A percentile compares a stretch with the other conserved stretches of the same genome.
phyloP scores from a whole-genome alignment of 2,888 invertebrate genomes.

The Thysanoteuthis rhombus region DNA sequence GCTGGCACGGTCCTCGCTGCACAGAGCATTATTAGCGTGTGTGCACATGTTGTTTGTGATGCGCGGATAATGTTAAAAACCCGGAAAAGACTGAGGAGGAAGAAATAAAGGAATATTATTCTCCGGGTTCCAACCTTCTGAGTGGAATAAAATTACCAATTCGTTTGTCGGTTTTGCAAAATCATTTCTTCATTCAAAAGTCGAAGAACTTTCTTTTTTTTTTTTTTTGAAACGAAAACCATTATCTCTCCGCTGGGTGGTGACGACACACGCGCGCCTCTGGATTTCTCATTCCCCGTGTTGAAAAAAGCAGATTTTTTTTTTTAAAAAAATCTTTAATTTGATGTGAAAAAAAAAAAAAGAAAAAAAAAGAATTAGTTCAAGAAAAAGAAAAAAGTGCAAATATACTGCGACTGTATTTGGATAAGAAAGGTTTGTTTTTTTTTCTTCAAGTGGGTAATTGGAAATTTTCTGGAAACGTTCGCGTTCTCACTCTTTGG shows the following conservation, averaged over 20 bases:
- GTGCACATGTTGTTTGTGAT: not conserved
- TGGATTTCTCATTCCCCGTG: not conserved
- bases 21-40: not conserved
- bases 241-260: not conserved
- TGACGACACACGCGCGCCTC: not conserved
- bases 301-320: not conserved
- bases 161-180: not conserved
- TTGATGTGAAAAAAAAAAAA: no score
- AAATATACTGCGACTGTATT: no score
- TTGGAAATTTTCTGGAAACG: no score
- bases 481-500: no score
- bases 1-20: not conserved
- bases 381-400: no score
- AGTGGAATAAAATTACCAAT: not conserved
- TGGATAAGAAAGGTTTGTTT: no score
- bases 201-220: not conserved
- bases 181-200: not conserved
- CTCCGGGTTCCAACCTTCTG: not conserved
- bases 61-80: no score
- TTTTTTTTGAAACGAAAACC: not conserved
- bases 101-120: not conserved
- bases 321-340: no score
- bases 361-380: no score
- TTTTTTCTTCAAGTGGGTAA: no score
- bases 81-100: not conserved